Evolutionary conservation across 1,140 invertebrate genomes (phyloP).

Genomic region (Nephotettix cincticeps): DNA sequence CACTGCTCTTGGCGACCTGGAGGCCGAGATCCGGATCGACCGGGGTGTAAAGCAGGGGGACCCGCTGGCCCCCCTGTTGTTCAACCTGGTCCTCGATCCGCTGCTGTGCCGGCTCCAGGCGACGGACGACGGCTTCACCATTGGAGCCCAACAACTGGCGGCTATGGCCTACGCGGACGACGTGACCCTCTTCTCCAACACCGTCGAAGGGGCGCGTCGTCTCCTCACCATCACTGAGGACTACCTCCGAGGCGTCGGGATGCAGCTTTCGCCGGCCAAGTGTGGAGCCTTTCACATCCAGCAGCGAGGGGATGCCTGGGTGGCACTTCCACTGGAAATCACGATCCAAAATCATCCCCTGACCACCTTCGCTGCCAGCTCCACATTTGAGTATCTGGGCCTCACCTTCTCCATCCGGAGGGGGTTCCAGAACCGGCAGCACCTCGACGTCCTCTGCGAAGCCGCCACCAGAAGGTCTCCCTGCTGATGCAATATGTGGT

Average conservation of each 20-base stretch:
- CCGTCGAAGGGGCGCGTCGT: not conserved
- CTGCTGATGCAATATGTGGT: constrained; percentile 22
- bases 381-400: not conserved
- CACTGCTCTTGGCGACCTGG: not conserved
- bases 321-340: not conserved
- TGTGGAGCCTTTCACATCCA: not conserved
- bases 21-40: constrained; percentile 20
- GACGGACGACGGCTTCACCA: not conserved
- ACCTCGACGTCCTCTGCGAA: not conserved
- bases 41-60: not conserved
- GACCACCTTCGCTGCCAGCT: not conserved
- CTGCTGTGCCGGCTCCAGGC: constrained; percentile 8
- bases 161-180: constrained; percentile 5
- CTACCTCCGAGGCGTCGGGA: not conserved
- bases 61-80: not conserved
- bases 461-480: constrained; percentile 16
- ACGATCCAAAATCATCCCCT: not conserved
- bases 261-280: not conserved
- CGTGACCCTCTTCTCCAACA: not conserved
- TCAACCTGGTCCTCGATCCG: not conserved
- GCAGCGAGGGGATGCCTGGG: not conserved
- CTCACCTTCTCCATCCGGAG: constrained; percentile 1
- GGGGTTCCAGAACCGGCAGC: not conserved
- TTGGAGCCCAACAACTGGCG: not conserved
- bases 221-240: not conserved